Conservation (phyloP, 2,888 invertebrate species). For the Tubulanus polymorphus region DNA sequence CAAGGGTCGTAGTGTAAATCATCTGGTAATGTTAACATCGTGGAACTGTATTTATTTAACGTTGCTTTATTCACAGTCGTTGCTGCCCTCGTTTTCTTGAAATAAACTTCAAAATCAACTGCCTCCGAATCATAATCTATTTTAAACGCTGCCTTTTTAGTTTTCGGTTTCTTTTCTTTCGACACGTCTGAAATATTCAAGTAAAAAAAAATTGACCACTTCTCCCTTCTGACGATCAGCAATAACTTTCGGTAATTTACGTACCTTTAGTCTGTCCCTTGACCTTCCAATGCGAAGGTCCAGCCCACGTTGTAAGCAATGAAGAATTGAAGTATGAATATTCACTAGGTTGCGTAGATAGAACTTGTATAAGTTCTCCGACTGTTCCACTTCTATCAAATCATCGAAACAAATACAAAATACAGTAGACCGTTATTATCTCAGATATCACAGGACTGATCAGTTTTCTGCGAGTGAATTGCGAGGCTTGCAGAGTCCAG, state of each 20-base stretch:
- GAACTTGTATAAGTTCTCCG: constrained; percentile 47
- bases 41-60: constrained; percentile 40
- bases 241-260: background rate
- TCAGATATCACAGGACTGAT: too few relatives aligned
- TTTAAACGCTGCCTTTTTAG: constrained; percentile 37
- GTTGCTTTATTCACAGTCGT: constrained; percentile 40
- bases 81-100: constrained; percentile 35
- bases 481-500: too few relatives aligned
- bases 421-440: too few relatives aligned
- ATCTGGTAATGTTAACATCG: constrained; percentile 40
- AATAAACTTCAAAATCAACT: constrained; percentile 33
- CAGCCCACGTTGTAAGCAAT: constrained; percentile 66
- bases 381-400: constrained; percentile 32
- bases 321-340: constrained; percentile 67
- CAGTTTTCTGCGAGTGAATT: too few relatives aligned
- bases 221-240: background rate
- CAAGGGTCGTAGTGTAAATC: constrained; percentile 46
- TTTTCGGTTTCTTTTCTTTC: constrained; percentile 1
- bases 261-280: constrained; percentile 42
- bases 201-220: background rate
- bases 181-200: background rate
- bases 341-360: constrained; percentile 58
- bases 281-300: constrained; percentile 78
- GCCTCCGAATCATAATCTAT: constrained; percentile 43
- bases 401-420: background rate